Evolutionary conservation across 2,797 vertebrate species (phyloP).

Genomic region (Tokudaia muenninki): DNA sequence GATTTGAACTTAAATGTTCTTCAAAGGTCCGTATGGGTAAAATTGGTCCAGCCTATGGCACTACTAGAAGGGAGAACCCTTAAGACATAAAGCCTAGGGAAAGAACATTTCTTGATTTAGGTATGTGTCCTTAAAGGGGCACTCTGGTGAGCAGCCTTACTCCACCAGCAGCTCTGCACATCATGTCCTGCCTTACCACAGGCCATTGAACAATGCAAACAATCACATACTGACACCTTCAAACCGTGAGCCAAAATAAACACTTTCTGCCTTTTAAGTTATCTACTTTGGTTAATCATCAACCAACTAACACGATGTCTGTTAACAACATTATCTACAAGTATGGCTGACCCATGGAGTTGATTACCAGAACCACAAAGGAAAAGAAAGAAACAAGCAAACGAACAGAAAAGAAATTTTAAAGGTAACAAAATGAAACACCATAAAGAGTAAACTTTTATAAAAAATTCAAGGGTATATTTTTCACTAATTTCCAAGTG

Average conservation of each 20-base stretch:
- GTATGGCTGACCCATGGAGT: not conserved
- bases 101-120: not conserved
- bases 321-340: not conserved
- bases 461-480: not conserved
- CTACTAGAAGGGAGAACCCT: not conserved
- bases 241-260: not conserved
- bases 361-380: not conserved
- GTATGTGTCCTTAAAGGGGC: not conserved
- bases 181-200: not conserved
- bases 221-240: not conserved
- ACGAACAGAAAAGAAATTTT: not conserved
- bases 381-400: not conserved
- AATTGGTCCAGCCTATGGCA: no score
- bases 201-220: not conserved
- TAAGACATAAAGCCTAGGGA: not conserved
- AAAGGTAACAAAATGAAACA: not conserved
- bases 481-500: conserved; percentile 3
- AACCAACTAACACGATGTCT: not conserved
- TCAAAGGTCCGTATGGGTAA: not conserved
- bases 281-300: not conserved
- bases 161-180: not conserved
- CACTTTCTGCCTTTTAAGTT: not conserved
- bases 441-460: not conserved
- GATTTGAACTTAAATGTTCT: not conserved
- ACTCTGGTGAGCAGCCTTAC: not conserved